Evolutionary conservation across 2,113 vertebrate genomes (phyloP), one percentile per base, ranked within the genome.

Genomic region (Myxocyprinus asiaticus): DNA sequence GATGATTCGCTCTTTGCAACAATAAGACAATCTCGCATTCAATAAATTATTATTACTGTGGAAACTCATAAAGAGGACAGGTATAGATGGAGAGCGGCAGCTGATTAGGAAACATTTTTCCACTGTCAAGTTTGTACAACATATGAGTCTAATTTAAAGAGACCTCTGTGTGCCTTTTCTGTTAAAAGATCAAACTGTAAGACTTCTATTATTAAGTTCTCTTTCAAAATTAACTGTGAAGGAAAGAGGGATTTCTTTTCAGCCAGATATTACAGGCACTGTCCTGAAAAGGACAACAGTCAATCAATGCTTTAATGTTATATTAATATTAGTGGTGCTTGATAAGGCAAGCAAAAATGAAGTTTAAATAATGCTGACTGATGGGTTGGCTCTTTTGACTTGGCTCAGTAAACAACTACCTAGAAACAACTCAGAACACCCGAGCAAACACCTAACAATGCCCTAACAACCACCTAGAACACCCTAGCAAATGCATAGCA

Each of bases 41-140:
- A 59, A 61, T 73, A 74, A 74, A 63, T 50, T n/a, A 42, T 74
- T 47, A 74, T 42, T 50, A 63, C 10, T 9, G 45, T 74, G 58
- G 58, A 63, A 74, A 74, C 71, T 74, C 71, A 74, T 74, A 74
- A 74, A 17, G 4, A 42, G 71, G 45, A 42, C 17, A 9, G 44
- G 22, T n/a, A 78, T 42, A 53, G 22, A 62, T 51, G 10, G 11
- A 48, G 62, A 53, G 53, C 50, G n/a, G n/a, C 14, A 33, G 55
- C 67, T 62, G 22, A 63, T 70, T 43, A 43, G 59, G 53, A 55
- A 62, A 53, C 22, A 33, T 42, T 55, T 69, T 48, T 69, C 70
- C 42, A 33, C 66, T 61, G 45, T 78, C 55, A 56, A 43, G 67
- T 56, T 65, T 63, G 55, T 72, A 64, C 42, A 72, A 72, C 51